Percentiles rank a stretch among this genome's conserved stretches.
phyloP scores from a whole-genome alignment of 2,113 vertebrate genomes.

The Tupaia tana region DNA sequence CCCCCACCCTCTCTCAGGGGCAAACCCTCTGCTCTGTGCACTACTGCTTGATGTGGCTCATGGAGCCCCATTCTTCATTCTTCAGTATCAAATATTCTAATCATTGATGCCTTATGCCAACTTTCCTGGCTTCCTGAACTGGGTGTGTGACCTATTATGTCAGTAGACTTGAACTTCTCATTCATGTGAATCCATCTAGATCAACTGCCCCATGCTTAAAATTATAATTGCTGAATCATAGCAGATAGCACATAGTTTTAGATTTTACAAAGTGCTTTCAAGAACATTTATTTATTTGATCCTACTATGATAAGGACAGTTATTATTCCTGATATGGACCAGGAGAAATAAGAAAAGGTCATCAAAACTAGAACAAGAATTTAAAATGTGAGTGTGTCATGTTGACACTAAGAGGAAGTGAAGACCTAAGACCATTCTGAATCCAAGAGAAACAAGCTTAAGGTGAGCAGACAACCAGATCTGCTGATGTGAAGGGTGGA shows the following conservation, averaged over 20 bases:
- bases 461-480: neutral
- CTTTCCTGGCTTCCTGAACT: neutral
- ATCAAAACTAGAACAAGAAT: constrained; percentile 17
- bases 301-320: neutral
- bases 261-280: constrained; percentile 33
- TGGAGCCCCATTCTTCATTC: neutral
- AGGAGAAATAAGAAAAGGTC: neutral
- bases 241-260: neutral
- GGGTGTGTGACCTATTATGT: neutral
- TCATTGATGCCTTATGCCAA: neutral
- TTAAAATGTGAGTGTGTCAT: neutral
- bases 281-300: constrained; percentile 30
- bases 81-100: neutral
- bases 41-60: neutral
- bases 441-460: neutral
- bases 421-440: neutral
- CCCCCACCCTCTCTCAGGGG: neutral
- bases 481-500: neutral
- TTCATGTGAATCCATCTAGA: neutral
- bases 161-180: neutral
- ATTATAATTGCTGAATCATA: neutral
- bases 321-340: neutral
- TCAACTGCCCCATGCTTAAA: neutral
- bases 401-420: neutral
- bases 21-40: neutral